A percentile compares a stretch with the other conserved stretches of the same genome.
Conservation (phyloP, 2,113 vertebrate genomes). For the Hippocampus mohnikei region DNA sequence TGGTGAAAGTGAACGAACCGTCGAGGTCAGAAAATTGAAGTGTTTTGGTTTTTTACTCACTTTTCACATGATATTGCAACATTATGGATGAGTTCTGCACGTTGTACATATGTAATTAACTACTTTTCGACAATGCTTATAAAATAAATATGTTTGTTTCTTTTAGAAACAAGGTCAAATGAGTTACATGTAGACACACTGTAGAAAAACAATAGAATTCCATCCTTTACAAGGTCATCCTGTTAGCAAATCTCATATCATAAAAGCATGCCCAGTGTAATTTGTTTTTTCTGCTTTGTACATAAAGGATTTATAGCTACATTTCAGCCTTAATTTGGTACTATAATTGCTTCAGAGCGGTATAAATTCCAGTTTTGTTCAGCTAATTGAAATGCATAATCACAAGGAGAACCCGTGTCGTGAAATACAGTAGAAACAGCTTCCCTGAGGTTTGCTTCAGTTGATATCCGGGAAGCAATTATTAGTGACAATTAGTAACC, state of each 20-base stretch:
- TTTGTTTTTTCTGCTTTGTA: no score
- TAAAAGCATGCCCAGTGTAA: not conserved
- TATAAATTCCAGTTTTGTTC: constrained; percentile 3
- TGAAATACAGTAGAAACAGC: constrained; percentile 6
- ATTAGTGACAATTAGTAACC: constrained; percentile 20
- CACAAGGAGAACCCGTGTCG: constrained; percentile 15
- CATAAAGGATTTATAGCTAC: not conserved
- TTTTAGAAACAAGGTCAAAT: not conserved
- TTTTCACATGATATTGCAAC: constrained; percentile 32
- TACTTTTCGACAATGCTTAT: constrained; percentile 2
- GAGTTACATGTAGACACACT: not conserved
- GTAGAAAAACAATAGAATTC: not conserved
- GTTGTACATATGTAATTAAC: constrained; percentile 2
- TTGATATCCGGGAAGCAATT: constrained; percentile 29
- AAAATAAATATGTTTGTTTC: not conserved
- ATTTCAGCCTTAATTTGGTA: not conserved
- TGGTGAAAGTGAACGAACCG: constrained; percentile 13
- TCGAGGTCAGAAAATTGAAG: constrained; percentile 16
- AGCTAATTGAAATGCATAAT: constrained; percentile 21
- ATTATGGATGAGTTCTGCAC: constrained; percentile 44
- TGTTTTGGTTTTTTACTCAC: constrained; percentile 11
- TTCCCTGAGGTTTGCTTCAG: constrained; percentile 7
- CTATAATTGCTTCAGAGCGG: not conserved
- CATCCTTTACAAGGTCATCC: not conserved
- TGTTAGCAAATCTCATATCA: not conserved